Conservation (phyloP, 2,888 invertebrate genomes). For the Malthinus flaveolus region DNA sequence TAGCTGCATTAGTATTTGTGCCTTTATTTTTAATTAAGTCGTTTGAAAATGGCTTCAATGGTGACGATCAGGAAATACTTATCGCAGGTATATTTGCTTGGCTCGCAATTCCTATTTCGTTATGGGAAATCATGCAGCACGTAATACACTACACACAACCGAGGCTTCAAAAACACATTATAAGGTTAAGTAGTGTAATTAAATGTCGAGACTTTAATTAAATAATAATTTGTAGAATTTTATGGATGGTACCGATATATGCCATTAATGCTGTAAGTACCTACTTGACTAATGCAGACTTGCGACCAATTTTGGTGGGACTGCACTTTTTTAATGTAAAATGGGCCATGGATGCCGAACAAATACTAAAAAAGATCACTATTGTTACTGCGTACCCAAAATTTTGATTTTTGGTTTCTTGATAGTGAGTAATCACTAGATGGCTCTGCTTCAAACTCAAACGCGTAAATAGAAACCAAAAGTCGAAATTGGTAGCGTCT, state of each 20-base stretch:
- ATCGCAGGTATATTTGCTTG: slow-evolving; percentile 92
- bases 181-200: slow-evolving; percentile 63
- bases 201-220: slow-evolving; percentile 8
- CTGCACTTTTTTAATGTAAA: no score
- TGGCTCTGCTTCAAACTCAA: no score
- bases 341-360: no score
- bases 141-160: slow-evolving; percentile 92
- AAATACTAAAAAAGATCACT: no score
- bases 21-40: slow-evolving; percentile 83
- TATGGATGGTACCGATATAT: slow-evolving; percentile 99
- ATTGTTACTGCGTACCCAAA: no score
- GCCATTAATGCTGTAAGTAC: slow-evolving; percentile 88
- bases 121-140: slow-evolving; percentile 95
- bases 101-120: slow-evolving; percentile 86
- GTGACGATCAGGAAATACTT: slow-evolving; percentile 78
- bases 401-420: no score
- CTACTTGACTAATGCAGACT: background rate
- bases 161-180: slow-evolving; percentile 89
- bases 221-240: slow-evolving; percentile 61
- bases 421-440: no score
- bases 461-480: no score
- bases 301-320: background rate
- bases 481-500: no score
- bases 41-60: slow-evolving; percentile 75
- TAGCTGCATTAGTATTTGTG: slow-evolving; percentile 81